Evolutionary conservation across 2,888 invertebrate species (phyloP), one percentile per base, ranked within the genome.

Genomic region (Marasmarcha lunaedactyla): DNA sequence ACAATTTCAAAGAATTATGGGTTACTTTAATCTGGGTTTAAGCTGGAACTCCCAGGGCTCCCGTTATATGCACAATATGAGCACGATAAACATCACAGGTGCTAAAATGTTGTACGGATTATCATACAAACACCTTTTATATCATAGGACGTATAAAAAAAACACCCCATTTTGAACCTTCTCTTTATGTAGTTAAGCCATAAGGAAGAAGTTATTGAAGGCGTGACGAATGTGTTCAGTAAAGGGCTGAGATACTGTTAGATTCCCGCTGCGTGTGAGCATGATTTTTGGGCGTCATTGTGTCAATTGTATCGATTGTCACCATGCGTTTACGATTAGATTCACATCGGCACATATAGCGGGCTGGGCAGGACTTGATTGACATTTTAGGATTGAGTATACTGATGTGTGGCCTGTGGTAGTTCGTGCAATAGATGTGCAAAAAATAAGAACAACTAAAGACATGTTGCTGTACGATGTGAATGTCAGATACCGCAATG

Each of bases 291-390:
- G 47, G 45, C 45, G 43, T 47, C 38, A 40, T 48, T 46, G 46
- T 41, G 36, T 36, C 44, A 40, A 42, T 46, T 44, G 45, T 42
- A 25, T 3, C 15, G 13, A 40, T 43, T 45, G 36, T 10, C 30
- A n/a, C 30, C 10, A 11, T 39, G 36, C 51, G 52, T 48, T 47
- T 39, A 53, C 63, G 65, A 68, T 70, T 66, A 46, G 59, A 60
- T 60, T 55, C 65, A 57, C 60, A 56, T 56, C 52, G 34, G 33
- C 36, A 38, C 20, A 38, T 20, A 20, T 20, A 38, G 43, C 35
- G 40, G 35, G 9, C 10, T 39, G 46, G 46, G 48, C 46, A 48
- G 55, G 43, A 43, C 41, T 33, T 38, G 26, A 11, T 12, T 33
- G 30, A 38, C 20, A 20, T 20, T 3, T 20, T 20, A 3, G 20